Evolutionary conservation across 1,140 invertebrate genomes (phyloP).

Genomic region (Psix sp.): DNA sequence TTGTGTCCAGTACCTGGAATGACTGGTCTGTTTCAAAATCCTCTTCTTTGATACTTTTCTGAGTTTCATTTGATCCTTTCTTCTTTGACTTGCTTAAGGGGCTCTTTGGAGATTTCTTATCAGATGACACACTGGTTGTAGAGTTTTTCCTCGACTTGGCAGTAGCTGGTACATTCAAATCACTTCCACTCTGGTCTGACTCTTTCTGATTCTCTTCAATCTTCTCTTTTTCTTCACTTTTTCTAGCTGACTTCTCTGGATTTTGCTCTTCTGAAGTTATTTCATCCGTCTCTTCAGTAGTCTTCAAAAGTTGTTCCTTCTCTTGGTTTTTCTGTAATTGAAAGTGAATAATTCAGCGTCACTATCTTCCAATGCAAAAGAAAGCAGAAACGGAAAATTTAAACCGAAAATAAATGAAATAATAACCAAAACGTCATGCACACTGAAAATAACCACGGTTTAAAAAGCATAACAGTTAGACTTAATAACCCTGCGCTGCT

Average conservation of each 20-base stretch:
- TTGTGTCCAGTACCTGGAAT: constrained; percentile 48
- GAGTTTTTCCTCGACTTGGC: constrained; percentile 40
- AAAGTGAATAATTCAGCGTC: too few species aligned
- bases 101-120: constrained; percentile 36
- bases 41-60: constrained; percentile 24
- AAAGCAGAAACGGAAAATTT: constrained; percentile 16
- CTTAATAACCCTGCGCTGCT: constrained; percentile 50
- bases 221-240: constrained; percentile 32
- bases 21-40: constrained; percentile 47
- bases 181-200: constrained; percentile 21
- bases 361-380: constrained; percentile 6
- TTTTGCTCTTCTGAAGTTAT: constrained; percentile 12
- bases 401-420: constrained; percentile 2
- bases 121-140: constrained; percentile 30
- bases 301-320: constrained; percentile 20
- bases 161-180: constrained; percentile 15
- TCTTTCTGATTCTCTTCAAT: constrained; percentile 45
- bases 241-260: constrained; percentile 9
- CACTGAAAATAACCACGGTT: neutral
- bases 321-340: constrained; percentile 56
- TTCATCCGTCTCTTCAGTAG: constrained; percentile 55
- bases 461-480: constrained; percentile 37
- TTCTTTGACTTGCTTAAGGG: constrained; percentile 32
- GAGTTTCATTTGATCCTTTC: constrained; percentile 20
- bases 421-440: constrained; percentile 3